These are phyloP conservation scores for Oreochromis niloticus DNA, from an alignment of 2,113 vertebrate genomes.

Conservation along the genomic window DNA sequence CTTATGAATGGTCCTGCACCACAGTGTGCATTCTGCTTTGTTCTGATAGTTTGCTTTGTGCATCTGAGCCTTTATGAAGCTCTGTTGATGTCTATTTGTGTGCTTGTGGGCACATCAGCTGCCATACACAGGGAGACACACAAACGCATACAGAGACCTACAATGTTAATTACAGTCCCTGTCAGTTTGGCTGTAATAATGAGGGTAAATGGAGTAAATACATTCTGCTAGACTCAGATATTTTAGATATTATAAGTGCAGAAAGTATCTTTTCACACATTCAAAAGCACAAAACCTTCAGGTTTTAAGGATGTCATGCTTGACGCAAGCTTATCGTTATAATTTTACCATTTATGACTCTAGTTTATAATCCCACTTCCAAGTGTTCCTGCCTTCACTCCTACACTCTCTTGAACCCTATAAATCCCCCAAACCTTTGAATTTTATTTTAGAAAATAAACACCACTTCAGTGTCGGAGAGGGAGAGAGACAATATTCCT, in stretches of 20 bases:
- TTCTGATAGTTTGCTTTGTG: constrained; percentile 36
- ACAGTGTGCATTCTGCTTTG: constrained; percentile 4
- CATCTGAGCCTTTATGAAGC: neutral
- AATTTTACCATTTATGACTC: neutral
- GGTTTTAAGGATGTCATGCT: neutral
- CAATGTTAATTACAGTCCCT: constrained; percentile 12
- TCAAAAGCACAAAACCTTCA: neutral
- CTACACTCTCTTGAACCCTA: neutral
- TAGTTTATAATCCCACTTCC: neutral
- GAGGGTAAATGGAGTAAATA: constrained; percentile 2
- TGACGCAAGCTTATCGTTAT: neutral
- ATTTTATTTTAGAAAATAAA: constrained; percentile 18
- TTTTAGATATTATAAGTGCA: neutral
- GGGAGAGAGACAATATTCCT: constrained; percentile 28
- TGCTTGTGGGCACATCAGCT: neutral
- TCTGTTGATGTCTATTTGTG: neutral
- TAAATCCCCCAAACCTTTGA: neutral
- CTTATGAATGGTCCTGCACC: constrained; percentile 11
- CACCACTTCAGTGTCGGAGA: constrained; percentile 3
- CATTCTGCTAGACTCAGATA: neutral
- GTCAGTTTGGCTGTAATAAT: neutral
- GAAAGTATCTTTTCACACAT: neutral
- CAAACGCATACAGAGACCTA: neutral
- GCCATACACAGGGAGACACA: neutral
- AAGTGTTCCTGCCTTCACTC: neutral